A percentile compares a stretch with the other conserved stretches of the same genome.
Evolutionary conservation across 1,140 invertebrate genomes (phyloP).

Genomic region (Neodiprion pinetum): DNA sequence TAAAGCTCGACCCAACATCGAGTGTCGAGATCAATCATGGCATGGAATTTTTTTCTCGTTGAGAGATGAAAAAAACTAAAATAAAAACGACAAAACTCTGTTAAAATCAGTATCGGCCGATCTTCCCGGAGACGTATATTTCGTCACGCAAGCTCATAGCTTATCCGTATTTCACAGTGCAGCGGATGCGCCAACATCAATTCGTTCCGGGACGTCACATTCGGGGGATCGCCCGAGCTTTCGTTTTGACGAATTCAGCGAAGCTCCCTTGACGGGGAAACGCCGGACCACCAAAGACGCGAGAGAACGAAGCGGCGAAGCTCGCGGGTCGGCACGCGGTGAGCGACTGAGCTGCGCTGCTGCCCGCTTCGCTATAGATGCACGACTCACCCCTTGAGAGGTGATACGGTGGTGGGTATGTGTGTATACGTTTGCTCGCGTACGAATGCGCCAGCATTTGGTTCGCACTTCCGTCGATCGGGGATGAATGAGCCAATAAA

Average conservation of each 20-base stretch:
- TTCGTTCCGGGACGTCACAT: not conserved
- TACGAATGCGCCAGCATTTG: not conserved
- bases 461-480: not conserved
- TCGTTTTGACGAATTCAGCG: not conserved
- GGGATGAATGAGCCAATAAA: not conserved
- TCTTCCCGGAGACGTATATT: not conserved
- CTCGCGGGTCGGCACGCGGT: constrained; percentile 47
- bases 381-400: constrained; percentile 32
- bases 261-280: not conserved
- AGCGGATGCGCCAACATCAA: not conserved
- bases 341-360: constrained; percentile 46
- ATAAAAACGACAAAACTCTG: not conserved
- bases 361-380: constrained; percentile 37
- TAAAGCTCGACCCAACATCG: too few relatives aligned
- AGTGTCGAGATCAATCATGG: too few relatives aligned
- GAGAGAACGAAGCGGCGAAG: constrained; percentile 29
- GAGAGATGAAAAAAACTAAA: too few relatives aligned
- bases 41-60: too few relatives aligned
- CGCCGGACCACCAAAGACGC: not conserved
- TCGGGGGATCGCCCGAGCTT: not conserved
- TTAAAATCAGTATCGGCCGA: not conserved
- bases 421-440: not conserved
- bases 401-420: constrained; percentile 1
- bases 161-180: too few relatives aligned
- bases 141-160: not conserved